Base-by-base conservation (phyloP, 2,888 invertebrate species). In the Athrips mouffetella region DNA sequence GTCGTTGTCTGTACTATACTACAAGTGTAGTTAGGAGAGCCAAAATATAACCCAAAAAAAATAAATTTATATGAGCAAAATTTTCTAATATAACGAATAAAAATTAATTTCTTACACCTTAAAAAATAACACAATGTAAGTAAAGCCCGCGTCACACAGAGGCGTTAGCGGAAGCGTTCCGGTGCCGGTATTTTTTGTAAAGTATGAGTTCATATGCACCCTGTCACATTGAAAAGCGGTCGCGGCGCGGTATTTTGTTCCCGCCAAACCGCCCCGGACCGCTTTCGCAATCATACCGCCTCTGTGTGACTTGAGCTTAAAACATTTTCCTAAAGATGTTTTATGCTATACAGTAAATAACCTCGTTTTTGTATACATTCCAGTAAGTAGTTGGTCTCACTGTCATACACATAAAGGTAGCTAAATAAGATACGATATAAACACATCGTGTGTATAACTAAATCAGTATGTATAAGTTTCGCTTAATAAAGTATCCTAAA, bases 401-500 rank as follows among this genome's bases (percentile, higher is more conserved):
- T 45, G 25, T 37, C 39, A 25, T 31, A 3, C 27, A 33, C 23
- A 31, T 39, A 13, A 45, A 15, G 25, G 30, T 44, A 44, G 29
- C 20, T 49, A 45, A 23, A 4, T 48, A 23, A 48, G 59, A 65
- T 63, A 67, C 66, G 63, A 41, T 40, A 45, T 5, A 62, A 63
- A 73, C 72, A 73, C 72, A 67, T 60, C 64, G 62, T 57, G 69
- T 72, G 70, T 70, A 70, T 71, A 16, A 67, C 65, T 68, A 62
- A 69, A 73, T 64, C 73, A 66, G 63, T 79, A 75, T 75, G 66
- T 75, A 76, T 83, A 81, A 73, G 73, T 73, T 74, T 80, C 68
- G 82, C 80, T 80, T 84, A 70, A 76, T 76, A 78, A 81, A 80
- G 30, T 72, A 69, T 74, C 75, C 69, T 76, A 73, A 80, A 82